Evolutionary conservation across 1,140 invertebrate genomes (phyloP).

Genomic region (Hypothenemus hampei): DNA sequence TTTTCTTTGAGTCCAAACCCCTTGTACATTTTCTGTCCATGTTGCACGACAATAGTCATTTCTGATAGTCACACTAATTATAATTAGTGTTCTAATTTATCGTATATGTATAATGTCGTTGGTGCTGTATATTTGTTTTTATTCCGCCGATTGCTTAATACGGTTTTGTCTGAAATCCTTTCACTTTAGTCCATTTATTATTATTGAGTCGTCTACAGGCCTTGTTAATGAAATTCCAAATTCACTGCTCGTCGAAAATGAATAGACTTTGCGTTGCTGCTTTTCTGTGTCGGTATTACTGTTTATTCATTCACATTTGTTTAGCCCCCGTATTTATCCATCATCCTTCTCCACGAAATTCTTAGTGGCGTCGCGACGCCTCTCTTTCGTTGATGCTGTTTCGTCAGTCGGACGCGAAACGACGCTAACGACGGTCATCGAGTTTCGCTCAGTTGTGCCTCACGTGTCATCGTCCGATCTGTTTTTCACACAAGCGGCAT

Average conservation of each 20-base stretch:
- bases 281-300: not conserved
- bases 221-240: conserved; percentile 27
- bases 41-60: conserved; percentile 41
- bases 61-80: conserved; percentile 40
- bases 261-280: too few species aligned
- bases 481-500: not conserved
- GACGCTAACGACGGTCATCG: conserved; percentile 1
- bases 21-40: conserved; percentile 41
- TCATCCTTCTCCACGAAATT: not conserved
- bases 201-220: conserved; percentile 46
- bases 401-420: conserved; percentile 3
- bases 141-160: conserved; percentile 48
- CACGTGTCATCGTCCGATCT: not conserved
- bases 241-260: not conserved
- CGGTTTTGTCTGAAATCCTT: conserved; percentile 48
- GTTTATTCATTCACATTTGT: not conserved
- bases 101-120: conserved; percentile 42
- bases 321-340: not conserved
- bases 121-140: conserved; percentile 40
- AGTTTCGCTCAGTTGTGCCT: not conserved
- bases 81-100: conserved; percentile 37
- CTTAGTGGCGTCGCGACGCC: conserved; percentile 11
- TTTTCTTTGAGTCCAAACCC: conserved; percentile 41
- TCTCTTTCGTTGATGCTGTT: conserved; percentile 6
- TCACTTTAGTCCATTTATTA: conserved; percentile 47